Percentiles rank a stretch among this genome's conserved stretches.
phyloP scores from a whole-genome alignment of 2,113 vertebrate genomes.

The Leucoraja erinaceus region DNA sequence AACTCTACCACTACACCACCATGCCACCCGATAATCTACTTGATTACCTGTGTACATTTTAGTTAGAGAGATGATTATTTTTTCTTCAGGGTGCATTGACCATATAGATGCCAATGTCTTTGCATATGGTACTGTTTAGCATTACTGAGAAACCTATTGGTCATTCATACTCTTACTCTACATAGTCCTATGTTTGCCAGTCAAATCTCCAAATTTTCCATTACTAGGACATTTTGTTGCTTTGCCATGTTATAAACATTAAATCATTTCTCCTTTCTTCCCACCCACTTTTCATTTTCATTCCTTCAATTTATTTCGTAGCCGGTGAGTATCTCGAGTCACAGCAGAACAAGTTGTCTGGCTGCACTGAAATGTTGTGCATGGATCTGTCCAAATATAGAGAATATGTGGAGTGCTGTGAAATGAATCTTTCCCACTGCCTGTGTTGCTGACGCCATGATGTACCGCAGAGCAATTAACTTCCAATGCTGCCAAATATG shows the following conservation, averaged over 20 bases:
- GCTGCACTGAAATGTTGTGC: not conserved
- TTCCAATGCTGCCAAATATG: slow-evolving; percentile 20
- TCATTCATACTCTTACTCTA: not conserved
- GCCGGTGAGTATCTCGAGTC: slow-evolving; percentile 26
- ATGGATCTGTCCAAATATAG: slow-evolving; percentile 32
- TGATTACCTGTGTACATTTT: not conserved
- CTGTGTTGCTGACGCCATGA: not conserved
- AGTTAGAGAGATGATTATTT: not conserved
- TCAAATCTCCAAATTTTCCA: not conserved
- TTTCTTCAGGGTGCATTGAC: not conserved
- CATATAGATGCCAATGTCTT: not conserved
- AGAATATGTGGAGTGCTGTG: not conserved
- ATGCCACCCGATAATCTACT: not conserved
- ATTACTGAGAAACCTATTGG: not conserved
- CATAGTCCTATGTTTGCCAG: not conserved
- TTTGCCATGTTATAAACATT: not conserved
- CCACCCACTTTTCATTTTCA: not conserved
- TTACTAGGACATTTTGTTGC: not conserved
- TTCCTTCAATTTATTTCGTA: slow-evolving; percentile 32
- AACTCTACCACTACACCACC: too few relatives aligned
- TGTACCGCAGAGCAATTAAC: not conserved
- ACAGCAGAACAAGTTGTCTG: not conserved
- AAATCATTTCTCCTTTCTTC: not conserved
- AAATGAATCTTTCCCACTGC: not conserved
- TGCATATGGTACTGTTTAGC: not conserved